These are phyloP conservation scores for Phoebastria nigripes DNA, from an alignment of 2,797 vertebrate species.

Conservation along the genomic window DNA sequence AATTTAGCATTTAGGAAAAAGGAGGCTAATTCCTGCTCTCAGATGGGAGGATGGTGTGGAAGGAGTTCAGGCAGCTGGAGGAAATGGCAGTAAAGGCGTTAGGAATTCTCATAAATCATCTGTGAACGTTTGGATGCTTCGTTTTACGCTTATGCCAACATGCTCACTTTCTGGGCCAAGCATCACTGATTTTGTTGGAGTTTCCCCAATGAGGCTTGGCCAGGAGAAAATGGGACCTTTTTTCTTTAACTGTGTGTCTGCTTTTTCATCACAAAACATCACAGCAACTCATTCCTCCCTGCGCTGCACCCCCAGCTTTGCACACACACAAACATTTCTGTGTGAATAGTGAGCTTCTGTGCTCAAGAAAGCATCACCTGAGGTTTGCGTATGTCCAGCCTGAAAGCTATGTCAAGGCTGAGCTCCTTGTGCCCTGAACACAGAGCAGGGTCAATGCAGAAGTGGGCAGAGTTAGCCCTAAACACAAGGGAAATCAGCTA, in stretches of 20 bases:
- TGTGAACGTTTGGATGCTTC: background rate
- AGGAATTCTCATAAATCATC: constrained; percentile 45
- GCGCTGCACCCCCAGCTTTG: background rate
- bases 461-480: background rate
- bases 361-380: background rate
- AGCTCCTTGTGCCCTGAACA: background rate
- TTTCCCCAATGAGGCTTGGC: constrained; percentile 10
- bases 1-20: background rate
- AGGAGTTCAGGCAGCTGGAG: background rate
- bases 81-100: background rate
- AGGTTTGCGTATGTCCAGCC: background rate
- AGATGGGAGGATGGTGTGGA: background rate
- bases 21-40: background rate
- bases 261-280: constrained; percentile 15
- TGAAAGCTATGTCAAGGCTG: background rate
- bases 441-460: background rate
- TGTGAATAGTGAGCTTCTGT: background rate
- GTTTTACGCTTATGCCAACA: constrained; percentile 13
- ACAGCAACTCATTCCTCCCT: background rate
- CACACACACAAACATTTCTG: background rate
- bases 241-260: background rate
- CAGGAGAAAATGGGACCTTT: constrained; percentile 30
- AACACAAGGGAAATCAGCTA: background rate
- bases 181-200: constrained; percentile 39
- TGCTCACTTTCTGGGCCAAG: background rate